phyloP scores from a whole-genome alignment of 2,113 vertebrate genomes.

The Taurulus bubalis region DNA sequence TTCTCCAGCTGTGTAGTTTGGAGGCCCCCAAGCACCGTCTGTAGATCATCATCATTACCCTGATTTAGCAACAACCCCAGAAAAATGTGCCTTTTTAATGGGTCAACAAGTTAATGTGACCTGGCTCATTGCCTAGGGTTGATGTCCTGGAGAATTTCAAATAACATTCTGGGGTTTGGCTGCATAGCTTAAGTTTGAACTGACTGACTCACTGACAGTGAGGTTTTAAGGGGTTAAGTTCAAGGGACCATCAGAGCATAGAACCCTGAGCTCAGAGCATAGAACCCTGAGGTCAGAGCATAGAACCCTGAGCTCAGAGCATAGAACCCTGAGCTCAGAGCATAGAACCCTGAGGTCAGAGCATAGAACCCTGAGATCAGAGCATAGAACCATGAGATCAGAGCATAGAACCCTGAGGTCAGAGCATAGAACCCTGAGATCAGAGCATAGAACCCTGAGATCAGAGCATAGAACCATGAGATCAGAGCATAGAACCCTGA shows the following conservation, averaged over 20 bases:
- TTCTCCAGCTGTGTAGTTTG: constrained; percentile 27
- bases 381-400: too few species aligned
- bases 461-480: too few species aligned
- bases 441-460: too few species aligned
- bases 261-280: too few species aligned
- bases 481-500: too few species aligned
- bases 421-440: too few species aligned
- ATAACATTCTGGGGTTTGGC: neutral
- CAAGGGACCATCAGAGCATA: neutral
- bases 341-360: too few species aligned
- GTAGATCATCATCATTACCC: constrained; percentile 14
- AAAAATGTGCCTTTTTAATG: neutral
- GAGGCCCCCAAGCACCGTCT: constrained; percentile 22
- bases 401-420: too few species aligned
- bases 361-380: too few species aligned
- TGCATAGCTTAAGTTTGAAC: neutral
- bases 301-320: too few species aligned
- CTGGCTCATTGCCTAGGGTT: neutral
- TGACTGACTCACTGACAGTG: neutral
- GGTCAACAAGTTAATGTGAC: constrained; percentile 9
- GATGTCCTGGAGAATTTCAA: neutral
- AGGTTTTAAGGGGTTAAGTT: neutral
- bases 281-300: too few species aligned
- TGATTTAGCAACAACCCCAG: neutral
- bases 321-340: too few species aligned